Conservation (phyloP, 2,113 vertebrate genomes). For the Ictalurus furcatus region DNA sequence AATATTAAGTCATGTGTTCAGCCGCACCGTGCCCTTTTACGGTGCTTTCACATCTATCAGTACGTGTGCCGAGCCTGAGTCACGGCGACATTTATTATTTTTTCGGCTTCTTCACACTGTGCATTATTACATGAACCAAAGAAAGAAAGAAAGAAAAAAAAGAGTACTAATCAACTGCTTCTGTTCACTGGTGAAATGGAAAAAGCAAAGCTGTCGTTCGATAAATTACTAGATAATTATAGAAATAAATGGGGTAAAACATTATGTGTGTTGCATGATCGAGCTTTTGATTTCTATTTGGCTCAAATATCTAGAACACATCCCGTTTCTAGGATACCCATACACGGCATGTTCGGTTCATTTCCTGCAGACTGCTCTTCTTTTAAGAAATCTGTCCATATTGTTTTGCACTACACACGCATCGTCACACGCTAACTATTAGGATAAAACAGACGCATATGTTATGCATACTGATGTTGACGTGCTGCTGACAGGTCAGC, state of each 20-base stretch:
- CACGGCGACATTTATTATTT: not conserved
- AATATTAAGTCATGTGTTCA: not conserved
- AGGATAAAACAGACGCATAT: no score
- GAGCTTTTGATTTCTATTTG: not conserved
- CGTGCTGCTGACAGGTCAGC: no score
- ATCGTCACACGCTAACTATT: no score
- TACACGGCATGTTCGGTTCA: not conserved
- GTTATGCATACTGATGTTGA: no score
- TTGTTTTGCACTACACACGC: no score
- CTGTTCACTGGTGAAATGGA: not conserved
- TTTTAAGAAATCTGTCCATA: no score
- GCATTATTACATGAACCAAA: not conserved
- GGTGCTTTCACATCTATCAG: not conserved
- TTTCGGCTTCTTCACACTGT: not conserved
- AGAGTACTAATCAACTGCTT: not conserved
- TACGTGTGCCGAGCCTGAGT: no score
- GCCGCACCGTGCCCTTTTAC: not conserved
- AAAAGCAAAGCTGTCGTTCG: not conserved
- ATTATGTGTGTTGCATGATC: not conserved
- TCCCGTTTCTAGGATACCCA: not conserved
- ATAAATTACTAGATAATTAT: not conserved
- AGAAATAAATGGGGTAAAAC: not conserved
- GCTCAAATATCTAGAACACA: not conserved
- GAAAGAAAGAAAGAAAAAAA: not conserved
- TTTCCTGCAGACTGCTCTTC: not conserved